Evolutionary conservation across 2,797 vertebrate species (phyloP).

Genomic region (Alauda arvensis): DNA sequence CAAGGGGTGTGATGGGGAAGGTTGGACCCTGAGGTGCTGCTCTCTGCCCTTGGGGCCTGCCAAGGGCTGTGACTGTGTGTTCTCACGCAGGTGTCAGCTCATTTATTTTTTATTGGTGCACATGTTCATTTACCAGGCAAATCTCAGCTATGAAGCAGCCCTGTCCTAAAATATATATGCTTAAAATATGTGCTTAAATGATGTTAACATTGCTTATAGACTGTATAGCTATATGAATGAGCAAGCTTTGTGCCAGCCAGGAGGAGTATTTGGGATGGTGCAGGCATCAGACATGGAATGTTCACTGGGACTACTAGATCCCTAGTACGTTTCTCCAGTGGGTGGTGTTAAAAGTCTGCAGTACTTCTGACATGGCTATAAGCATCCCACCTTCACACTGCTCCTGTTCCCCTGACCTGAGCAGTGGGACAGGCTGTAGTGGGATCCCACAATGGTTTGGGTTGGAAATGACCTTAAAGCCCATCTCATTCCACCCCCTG

Average conservation of each 20-base stretch:
- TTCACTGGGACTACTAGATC: neutral
- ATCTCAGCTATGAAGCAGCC: neutral
- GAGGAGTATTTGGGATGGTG: neutral
- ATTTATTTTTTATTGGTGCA: neutral
- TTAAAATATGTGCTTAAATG: neutral
- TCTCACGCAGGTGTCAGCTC: neutral
- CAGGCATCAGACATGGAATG: neutral
- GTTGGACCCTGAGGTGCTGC: neutral
- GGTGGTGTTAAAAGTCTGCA: neutral
- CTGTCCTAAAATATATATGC: neutral
- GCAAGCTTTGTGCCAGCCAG: neutral
- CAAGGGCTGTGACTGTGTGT: neutral
- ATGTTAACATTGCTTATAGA: neutral
- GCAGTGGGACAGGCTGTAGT: neutral
- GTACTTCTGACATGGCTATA: neutral
- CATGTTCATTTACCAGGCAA: neutral
- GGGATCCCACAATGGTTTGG: neutral
- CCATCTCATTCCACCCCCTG: neutral
- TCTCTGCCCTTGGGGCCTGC: neutral
- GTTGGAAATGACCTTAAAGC: neutral
- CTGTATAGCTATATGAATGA: neutral
- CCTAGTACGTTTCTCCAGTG: neutral
- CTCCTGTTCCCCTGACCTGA: neutral
- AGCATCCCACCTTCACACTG: neutral
- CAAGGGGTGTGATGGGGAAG: neutral